Evolutionary conservation across 2,888 invertebrate genomes (phyloP).

Genomic region (Marasmarcha lunaedactyla): DNA sequence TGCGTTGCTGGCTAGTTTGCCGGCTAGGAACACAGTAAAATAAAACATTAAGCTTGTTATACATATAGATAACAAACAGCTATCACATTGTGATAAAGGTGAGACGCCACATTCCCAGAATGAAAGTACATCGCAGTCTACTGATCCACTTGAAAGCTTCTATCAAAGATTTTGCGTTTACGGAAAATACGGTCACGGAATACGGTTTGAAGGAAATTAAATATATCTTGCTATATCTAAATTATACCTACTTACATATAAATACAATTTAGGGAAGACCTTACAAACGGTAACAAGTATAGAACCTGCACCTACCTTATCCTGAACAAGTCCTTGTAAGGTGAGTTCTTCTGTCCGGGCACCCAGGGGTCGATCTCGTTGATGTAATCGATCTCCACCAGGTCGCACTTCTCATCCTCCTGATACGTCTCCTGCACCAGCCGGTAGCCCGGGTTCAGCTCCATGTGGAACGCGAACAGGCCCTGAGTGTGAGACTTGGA

Average conservation of each 20-base stretch:
- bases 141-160: too few relatives aligned
- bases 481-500: too few relatives aligned
- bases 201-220: not conserved
- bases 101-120: too few relatives aligned
- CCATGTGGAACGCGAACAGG: constrained; percentile 70
- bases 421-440: constrained; percentile 69
- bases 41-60: too few relatives aligned
- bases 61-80: too few relatives aligned
- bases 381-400: constrained; percentile 68
- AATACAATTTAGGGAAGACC: not conserved
- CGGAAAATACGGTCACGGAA: too few relatives aligned
- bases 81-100: too few relatives aligned
- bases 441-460: constrained; percentile 65
- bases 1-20: too few relatives aligned
- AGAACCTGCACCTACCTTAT: constrained; percentile 48
- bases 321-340: constrained; percentile 64
- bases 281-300: not conserved
- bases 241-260: not conserved
- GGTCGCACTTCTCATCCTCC: constrained; percentile 73
- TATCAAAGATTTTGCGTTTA: too few relatives aligned
- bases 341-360: constrained; percentile 61
- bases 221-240: not conserved
- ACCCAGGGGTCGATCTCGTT: constrained; percentile 67
- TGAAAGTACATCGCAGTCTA: too few relatives aligned
- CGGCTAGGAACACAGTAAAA: too few relatives aligned